These are phyloP conservation scores for Bathynomus jamesi DNA, from an alignment of 1,140 invertebrate genomes.

Conservation along the genomic window DNA sequence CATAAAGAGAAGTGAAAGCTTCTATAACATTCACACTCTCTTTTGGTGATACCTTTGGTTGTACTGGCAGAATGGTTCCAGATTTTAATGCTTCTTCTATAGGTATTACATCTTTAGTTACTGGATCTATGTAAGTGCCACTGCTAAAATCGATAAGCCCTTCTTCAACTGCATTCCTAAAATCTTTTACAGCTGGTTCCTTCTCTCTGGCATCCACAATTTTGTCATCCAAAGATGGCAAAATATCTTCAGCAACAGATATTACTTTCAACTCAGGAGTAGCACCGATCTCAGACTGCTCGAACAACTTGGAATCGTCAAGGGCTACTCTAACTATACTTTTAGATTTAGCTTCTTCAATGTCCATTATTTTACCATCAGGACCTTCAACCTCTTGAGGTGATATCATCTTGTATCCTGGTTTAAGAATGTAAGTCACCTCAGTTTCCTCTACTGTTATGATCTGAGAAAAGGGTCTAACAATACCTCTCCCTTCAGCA, in stretches of 20 bases:
- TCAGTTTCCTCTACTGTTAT: background rate
- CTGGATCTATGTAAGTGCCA: constrained; percentile 59
- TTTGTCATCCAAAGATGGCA: too few relatives aligned
- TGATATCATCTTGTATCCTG: background rate
- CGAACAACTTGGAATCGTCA: too few relatives aligned
- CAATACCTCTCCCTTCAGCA: constrained; percentile 51
- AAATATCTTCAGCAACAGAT: constrained; percentile 50
- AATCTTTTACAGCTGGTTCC: too few relatives aligned
- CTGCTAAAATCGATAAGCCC: constrained; percentile 58
- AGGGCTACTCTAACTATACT: constrained; percentile 31
- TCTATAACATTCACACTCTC: constrained; percentile 40
- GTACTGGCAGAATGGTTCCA: constrained; percentile 51
- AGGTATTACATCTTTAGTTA: constrained; percentile 55
- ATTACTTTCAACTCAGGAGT: too few relatives aligned
- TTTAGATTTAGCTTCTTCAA: constrained; percentile 15
- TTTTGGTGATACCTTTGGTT: constrained; percentile 29
- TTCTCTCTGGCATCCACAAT: constrained; percentile 50
- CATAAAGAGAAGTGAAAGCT: constrained; percentile 49
- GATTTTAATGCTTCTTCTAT: constrained; percentile 56
- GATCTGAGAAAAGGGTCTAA: too few relatives aligned
- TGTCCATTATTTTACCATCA: background rate
- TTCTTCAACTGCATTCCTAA: constrained; percentile 55
- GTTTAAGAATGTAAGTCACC: too few relatives aligned
- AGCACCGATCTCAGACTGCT: too few relatives aligned
- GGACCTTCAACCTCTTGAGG: background rate